phyloP scores from a whole-genome alignment of 2,113 vertebrate genomes.

The Pituophis catenifer region DNA sequence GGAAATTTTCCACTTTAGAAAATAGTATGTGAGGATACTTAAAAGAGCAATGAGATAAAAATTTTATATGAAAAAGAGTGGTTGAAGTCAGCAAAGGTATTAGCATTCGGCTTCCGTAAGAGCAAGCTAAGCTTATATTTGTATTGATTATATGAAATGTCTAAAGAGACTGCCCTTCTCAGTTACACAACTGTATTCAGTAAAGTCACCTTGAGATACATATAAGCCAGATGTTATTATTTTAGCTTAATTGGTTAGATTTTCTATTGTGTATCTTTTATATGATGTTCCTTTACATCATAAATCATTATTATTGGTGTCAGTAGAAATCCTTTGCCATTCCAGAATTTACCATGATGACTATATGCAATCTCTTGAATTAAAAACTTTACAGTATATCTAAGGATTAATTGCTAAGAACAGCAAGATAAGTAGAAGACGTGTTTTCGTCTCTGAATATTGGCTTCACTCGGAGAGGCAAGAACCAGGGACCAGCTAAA shows the following conservation, averaged over 20 bases:
- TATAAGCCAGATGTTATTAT: neutral
- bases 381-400: neutral
- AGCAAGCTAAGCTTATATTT: neutral
- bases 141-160: constrained; percentile 12
- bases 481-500: neutral
- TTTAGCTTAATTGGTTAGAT: neutral
- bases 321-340: neutral
- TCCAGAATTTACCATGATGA: neutral
- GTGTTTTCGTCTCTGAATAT: neutral
- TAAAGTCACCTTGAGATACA: constrained; percentile 7
- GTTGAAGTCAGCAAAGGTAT: constrained; percentile 9
- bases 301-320: neutral
- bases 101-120: neutral
- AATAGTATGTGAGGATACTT: constrained; percentile 16
- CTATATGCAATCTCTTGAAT: neutral
- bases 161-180: constrained; percentile 17
- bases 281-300: neutral
- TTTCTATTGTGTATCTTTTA: neutral
- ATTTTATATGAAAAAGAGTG: neutral
- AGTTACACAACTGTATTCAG: neutral
- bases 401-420: neutral
- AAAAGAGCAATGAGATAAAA: neutral
- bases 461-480: neutral
- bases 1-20: constrained; percentile 1
- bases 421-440: neutral